Evolutionary conservation across 2,888 invertebrate species (phyloP), one percentile per base, ranked within the genome.

Genomic region (Liodrosophila aerea): DNA sequence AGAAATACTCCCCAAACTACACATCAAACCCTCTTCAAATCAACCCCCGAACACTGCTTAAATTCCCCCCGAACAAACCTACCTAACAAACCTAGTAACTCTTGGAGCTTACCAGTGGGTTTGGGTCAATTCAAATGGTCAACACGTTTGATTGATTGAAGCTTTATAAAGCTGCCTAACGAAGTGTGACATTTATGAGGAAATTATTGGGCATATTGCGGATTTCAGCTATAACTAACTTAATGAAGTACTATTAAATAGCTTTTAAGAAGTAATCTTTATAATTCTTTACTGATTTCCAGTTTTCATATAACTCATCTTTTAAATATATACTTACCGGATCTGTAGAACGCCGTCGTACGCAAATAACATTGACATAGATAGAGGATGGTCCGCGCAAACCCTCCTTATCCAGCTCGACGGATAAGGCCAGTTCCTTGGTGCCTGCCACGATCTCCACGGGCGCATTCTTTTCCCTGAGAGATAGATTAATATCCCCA

Each of bases 311-410:
- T n/a, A n/a, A n/a, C n/a, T n/a, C n/a, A n/a, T n/a, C n/a, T n/a
- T n/a, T n/a, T n/a, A n/a, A n/a, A n/a, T n/a, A n/a, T n/a, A n/a
- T n/a, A n/a, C 92, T 91, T 86, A 95, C 95, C 83, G 95, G 95
- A 89, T 95, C 95, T 33, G 93, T 92, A 9, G 95, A 95, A 66
- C 94, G 93, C 46, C 95, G 92, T 59, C 95, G 91, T 83, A 96
- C 95, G 89, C 97, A 97, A 65, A 96, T 94, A 68, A 97, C 94
- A 89, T 96, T 96, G 56, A 97, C 94, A 87, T 95, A 96, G 45
- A 96, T 94, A 51, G 95, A 96, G 37, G 96, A 93, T 2, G 96
- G 96, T 0, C 97, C 97, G 12, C 92, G 91, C 44, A 94, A 90
- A 66, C 96, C 96, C 91, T 96, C 96, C 72, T 97, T 96, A 89